Percentiles rank a stretch among this genome's conserved stretches.
These are phyloP conservation scores for Globodera ellingtonae DNA, from an alignment of 1,140 invertebrate genomes.

Conservation along the genomic window DNA sequence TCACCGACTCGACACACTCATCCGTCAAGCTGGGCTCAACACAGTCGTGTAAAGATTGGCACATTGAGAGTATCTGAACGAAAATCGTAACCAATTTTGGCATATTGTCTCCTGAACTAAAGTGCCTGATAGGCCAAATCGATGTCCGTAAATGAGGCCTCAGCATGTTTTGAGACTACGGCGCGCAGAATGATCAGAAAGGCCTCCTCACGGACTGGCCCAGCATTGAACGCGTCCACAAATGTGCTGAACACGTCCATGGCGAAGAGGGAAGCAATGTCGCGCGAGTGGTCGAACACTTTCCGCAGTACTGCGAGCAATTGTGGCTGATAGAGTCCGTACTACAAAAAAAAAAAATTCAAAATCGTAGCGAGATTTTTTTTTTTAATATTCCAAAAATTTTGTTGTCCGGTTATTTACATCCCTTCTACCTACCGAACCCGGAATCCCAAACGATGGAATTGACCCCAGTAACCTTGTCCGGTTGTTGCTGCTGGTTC, in stretches of 20 bases:
- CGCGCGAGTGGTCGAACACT: conserved; percentile 24
- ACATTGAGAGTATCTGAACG: conserved; percentile 45
- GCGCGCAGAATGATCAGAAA: conserved; percentile 29
- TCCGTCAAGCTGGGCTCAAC: conserved; percentile 32
- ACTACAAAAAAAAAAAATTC: conserved; percentile 26
- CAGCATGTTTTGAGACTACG: conserved; percentile 33
- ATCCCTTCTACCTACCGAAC: too few relatives aligned
- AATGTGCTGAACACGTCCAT: conserved; percentile 46
- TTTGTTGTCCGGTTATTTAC: too few relatives aligned
- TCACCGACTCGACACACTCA: conserved; percentile 22
- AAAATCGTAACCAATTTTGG: conserved; percentile 10
- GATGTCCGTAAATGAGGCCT: conserved; percentile 30
- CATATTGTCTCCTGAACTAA: background rate
- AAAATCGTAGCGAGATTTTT: too few relatives aligned
- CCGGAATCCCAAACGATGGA: too few relatives aligned
- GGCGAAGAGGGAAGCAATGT: conserved; percentile 30
- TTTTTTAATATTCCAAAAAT: too few relatives aligned
- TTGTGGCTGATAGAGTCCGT: conserved; percentile 27
- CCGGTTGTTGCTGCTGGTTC: background rate
- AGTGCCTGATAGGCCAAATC: conserved; percentile 46
- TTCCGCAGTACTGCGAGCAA: conserved; percentile 34
- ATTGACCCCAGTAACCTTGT: background rate
- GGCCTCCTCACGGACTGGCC: conserved; percentile 27
- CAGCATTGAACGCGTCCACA: conserved; percentile 38
- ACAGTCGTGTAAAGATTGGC: conserved; percentile 47